These are phyloP conservation scores for Diadegma fenestrale DNA, from an alignment of 2,888 invertebrate genomes.

Conservation along the genomic window DNA sequence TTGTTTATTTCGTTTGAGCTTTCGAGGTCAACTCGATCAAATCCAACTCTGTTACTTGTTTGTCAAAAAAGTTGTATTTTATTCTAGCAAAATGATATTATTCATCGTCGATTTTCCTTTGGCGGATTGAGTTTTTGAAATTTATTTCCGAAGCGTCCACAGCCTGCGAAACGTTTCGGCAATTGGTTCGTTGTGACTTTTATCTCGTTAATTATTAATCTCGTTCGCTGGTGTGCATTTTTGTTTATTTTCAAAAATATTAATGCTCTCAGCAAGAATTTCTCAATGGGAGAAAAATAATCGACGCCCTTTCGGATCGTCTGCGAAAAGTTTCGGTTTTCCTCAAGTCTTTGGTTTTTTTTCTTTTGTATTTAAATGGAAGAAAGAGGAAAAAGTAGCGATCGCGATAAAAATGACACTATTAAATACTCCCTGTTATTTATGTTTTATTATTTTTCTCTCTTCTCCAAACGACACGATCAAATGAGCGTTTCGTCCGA, in stretches of 20 bases:
- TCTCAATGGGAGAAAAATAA: constrained; percentile 27
- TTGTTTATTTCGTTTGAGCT: constrained; percentile 57
- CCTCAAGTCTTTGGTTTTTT: neutral
- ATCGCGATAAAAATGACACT: constrained; percentile 15
- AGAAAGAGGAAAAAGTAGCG: neutral
- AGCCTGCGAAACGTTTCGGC: constrained; percentile 20
- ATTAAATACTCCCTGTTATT: constrained; percentile 26
- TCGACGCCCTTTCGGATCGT: neutral
- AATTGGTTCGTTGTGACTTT: constrained; percentile 27
- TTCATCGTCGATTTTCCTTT: neutral
- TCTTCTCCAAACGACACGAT: constrained; percentile 55
- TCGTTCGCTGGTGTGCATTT: constrained; percentile 21
- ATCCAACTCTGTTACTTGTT: constrained; percentile 42
- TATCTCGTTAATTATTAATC: too few relatives aligned
- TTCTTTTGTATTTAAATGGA: neutral
- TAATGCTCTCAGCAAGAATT: constrained; percentile 21
- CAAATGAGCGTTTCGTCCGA: constrained; percentile 80
- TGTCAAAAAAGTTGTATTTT: constrained; percentile 3
- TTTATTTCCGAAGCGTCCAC: neutral
- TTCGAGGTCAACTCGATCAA: constrained; percentile 65
- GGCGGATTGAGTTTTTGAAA: neutral
- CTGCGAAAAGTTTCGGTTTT: neutral
- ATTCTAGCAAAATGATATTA: neutral
- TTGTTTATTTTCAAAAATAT: constrained; percentile 49
- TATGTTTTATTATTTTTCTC: constrained; percentile 18